Evolutionary conservation across 2,888 invertebrate species (phyloP).

Genomic region (Apocheima hispidaria): DNA sequence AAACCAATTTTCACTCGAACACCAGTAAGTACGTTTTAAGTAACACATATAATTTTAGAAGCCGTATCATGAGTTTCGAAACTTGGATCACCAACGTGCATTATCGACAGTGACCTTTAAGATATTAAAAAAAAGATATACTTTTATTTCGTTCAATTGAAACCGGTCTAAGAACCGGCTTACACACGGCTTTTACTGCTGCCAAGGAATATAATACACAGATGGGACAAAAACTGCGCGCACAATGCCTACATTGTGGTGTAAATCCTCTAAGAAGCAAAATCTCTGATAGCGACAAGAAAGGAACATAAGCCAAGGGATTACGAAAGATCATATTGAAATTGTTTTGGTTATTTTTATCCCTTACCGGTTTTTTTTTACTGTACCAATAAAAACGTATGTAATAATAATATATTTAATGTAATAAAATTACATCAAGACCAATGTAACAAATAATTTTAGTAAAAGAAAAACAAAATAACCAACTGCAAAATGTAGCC

Average conservation of each 20-base stretch:
- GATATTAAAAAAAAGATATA: conserved; percentile 41
- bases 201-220: conserved; percentile 40
- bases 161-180: conserved; percentile 48
- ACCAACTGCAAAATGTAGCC: no score
- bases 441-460: no score
- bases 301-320: conserved; percentile 33
- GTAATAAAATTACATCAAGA: no score
- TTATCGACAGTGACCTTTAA: conserved; percentile 60
- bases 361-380: conserved; percentile 4
- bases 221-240: conserved; percentile 36
- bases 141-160: conserved; percentile 56
- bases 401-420: no score
- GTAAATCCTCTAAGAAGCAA: conserved; percentile 38
- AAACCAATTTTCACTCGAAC: conserved; percentile 43
- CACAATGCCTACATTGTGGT: conserved; percentile 39
- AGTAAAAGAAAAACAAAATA: no score
- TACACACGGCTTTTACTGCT: conserved; percentile 45
- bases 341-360: conserved; percentile 23
- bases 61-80: conserved; percentile 43
- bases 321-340: conserved; percentile 31
- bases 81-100: conserved; percentile 46
- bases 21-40: conserved; percentile 39
- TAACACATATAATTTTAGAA: conserved; percentile 48
- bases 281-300: conserved; percentile 35
- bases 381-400: background rate